Evolutionary conservation across 2,113 vertebrate genomes (phyloP), one percentile per base, ranked within the genome.

Genomic region (Sylvilagus bachmani): DNA sequence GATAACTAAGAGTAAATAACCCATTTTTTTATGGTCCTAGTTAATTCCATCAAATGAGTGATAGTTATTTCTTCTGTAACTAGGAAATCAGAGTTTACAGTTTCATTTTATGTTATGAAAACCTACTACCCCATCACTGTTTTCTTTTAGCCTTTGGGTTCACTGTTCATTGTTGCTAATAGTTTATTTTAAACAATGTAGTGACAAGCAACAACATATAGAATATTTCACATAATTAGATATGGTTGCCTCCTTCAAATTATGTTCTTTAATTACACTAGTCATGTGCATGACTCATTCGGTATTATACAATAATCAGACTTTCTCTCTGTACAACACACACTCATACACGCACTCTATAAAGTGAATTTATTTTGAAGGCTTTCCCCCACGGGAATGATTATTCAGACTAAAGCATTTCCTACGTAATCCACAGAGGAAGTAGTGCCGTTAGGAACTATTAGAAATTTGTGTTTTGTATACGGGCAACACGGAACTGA

Each of bases 361-460:
- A 55, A 89, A 84, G 44, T 74, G 67, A 89, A 86, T 90, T 84
- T 93, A 96, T 96, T 96, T 74, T 89, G 64, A 94, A 95, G 86
- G 21, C 66, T 95, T 90, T 75, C 36, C 44, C 25, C 79, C 55
- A 25, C 6, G 77, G 71, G 94, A 97, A 91, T 61, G 67, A 94
- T 96, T 97, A 95, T 95, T 97, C 94, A 96, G 83, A 93, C 89
- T 95, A 91, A 97, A 96, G 95, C 62, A 96, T 94, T 96, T 97
- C 96, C 96, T 92, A 93, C 49, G 67, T 81, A 95, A 95, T 94
- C 92, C 86, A 77, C 86, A 96, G 82, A 97, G 96, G 97, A 97
- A 97, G 91, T 19, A 70, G 69, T 73, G 55, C 66, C 71, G 86
- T 95, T 96, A 95, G 79, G 81, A 86, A 91, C 80, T 91, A 95